Percentiles rank a stretch among this genome's conserved stretches.
phyloP scores from a whole-genome alignment of 2,888 invertebrate species.

The Cylloceria caligata region DNA sequence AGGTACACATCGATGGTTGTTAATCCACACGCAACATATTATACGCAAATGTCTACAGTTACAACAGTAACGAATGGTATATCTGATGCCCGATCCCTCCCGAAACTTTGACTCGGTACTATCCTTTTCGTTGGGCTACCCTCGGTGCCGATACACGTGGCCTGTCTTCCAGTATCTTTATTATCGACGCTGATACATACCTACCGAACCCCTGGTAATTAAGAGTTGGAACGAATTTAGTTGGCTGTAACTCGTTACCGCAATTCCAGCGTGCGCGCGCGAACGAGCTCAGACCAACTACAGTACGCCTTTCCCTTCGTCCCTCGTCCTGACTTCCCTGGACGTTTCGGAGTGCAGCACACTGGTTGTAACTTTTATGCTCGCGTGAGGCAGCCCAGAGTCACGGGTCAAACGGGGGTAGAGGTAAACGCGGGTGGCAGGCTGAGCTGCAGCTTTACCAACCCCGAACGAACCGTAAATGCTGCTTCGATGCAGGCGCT shows the following conservation, averaged over 20 bases:
- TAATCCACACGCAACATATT: neutral
- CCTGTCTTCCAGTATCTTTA: constrained; percentile 54
- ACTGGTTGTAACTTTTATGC: constrained; percentile 68
- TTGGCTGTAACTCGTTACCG: constrained; percentile 63
- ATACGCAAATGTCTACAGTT: too few relatives aligned
- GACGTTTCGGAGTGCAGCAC: constrained; percentile 65
- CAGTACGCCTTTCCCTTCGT: constrained; percentile 36
- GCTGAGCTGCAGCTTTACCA: constrained; percentile 54
- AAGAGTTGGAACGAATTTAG: constrained; percentile 67
- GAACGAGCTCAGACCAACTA: constrained; percentile 45
- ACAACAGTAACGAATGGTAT: neutral
- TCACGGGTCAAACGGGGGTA: constrained; percentile 15
- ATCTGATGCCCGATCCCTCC: neutral
- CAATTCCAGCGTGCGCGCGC: constrained; percentile 50
- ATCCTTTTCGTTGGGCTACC: too few relatives aligned
- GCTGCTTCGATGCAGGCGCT: constrained; percentile 49
- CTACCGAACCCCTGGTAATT: constrained; percentile 48
- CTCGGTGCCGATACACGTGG: too few relatives aligned
- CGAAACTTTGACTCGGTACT: too few relatives aligned
- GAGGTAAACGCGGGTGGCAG: constrained; percentile 21
- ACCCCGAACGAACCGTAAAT: constrained; percentile 64
- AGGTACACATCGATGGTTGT: neutral
- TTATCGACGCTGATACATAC: constrained; percentile 51
- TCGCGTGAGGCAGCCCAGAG: constrained; percentile 59
- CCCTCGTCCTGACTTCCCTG: constrained; percentile 20